Base-by-base conservation (phyloP, 2,113 vertebrate genomes). In the Peromyscus californicus region DNA sequence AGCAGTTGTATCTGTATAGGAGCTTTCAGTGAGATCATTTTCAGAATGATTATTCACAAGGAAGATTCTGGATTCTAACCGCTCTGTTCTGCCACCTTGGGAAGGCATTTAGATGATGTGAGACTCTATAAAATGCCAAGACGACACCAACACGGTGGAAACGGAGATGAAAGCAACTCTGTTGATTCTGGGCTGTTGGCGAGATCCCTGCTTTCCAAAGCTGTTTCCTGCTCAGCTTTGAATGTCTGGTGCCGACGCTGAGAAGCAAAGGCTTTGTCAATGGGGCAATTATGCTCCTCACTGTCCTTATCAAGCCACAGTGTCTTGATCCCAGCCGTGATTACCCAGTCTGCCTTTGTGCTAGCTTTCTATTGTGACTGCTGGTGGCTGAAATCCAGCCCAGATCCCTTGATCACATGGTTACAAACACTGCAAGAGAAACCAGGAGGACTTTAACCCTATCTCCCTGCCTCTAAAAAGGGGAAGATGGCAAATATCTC, bases 221-320 rank as follows among this genome's bases (percentile, higher is more conserved):
- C 76, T 83, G 86, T 96, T 97, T 97, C 67, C 92, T 94, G 80
- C 57, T 54, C 39, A 89, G 89, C 96, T 96, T 96, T 94, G 95
- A 96, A 86, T 91, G 82, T 78, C 97, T 78, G 72, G 45, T 76
- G 78, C 59, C 74, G 76, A 91, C 91, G 95, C 84, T 70, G 94
- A 96, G 79, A 98, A 94, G 93, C 89, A 92, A 89, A 61, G 82
- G 87, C 84, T 82, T 90, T 72, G 42, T 97, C 94, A 96, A 92
- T 78, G 89, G 96, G 74, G 70, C 1, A 0, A 42, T 95, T 84
- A 69, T 96, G 51, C 80, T 83, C 63, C 79, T 93, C n/a, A 16
- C 69, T 22, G 5, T 93, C 67, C 65, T 89, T 90, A 65, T 95
- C 67, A 88, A 85, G 67, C 42, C 36, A 67, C 86, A 75, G 88